Percentiles rank a stretch among this genome's conserved stretches.
Evolutionary conservation across 2,888 invertebrate species (phyloP).

Genomic region (Azorinus chamasolen): DNA sequence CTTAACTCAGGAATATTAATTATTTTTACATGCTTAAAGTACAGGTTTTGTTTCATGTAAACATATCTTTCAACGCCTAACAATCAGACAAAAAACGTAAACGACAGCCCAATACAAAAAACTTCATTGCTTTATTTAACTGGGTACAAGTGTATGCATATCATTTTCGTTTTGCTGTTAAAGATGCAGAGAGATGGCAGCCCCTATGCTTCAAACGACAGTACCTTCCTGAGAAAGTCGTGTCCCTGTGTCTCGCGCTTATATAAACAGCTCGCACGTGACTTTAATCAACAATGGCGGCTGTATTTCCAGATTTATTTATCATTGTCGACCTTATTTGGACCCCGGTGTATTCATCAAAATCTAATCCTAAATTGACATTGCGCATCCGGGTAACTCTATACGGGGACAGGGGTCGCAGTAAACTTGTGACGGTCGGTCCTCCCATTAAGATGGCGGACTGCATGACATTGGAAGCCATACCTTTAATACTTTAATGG

Average conservation of each 20-base stretch:
- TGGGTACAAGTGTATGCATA: too few species aligned
- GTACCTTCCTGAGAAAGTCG: slow-evolving; percentile 1
- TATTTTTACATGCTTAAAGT: too few species aligned
- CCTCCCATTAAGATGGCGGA: too few species aligned
- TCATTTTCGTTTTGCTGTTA: too few species aligned
- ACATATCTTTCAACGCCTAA: too few species aligned
- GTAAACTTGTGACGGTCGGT: slow-evolving; percentile 1
- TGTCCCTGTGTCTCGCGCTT: not conserved
- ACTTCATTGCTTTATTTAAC: too few species aligned
- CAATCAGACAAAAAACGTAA: too few species aligned
- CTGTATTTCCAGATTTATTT: not conserved
- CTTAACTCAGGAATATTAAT: too few species aligned
- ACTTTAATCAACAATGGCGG: slow-evolving; percentile 1
- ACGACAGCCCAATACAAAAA: too few species aligned
- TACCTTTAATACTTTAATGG: not conserved
- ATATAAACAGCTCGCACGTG: slow-evolving; percentile 13
- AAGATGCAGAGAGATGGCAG: too few species aligned
- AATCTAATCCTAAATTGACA: slow-evolving; percentile 12
- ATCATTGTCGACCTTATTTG: not conserved
- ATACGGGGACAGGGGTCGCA: slow-evolving; percentile 1
- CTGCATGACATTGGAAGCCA: too few species aligned
- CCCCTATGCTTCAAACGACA: not conserved
- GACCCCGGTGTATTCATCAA: slow-evolving; percentile 11
- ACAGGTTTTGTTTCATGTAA: too few species aligned
- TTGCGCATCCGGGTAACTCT: slow-evolving; percentile 1